Evolutionary conservation across 1,140 invertebrate species (phyloP), one percentile per base, ranked within the genome.

Genomic region (Drosophila kikkawai): DNA sequence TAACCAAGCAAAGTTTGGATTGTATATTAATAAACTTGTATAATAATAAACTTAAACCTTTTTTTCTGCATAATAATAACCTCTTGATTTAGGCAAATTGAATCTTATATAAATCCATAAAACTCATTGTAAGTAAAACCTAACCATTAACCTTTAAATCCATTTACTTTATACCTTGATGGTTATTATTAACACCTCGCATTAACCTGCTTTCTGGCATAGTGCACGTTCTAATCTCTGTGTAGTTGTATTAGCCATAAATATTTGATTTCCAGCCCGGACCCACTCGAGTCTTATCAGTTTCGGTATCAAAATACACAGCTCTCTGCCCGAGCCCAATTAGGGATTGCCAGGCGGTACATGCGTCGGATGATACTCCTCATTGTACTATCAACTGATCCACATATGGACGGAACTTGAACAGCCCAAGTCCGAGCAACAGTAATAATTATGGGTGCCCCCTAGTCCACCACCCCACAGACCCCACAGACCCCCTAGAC

Each of bases 371-470:
- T 36, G 39, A 44, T 37, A 37, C 53, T 12, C 19, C 53, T 39
- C 36, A 15, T 42, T 5, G 13, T 42, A 17, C 17, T 44, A 73
- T 73, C 67, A 17, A 73, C 32, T 48, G 45, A 73, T 73, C 70
- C 70, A 51, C 70, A 74, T 74, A 74, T 74, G 70, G 68, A 36
- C 32, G 19, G 9, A 36, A 50, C 53, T 50, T 13, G 36, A 41
- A 19, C 37, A 8, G 34, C n/a, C 67, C 67, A 39, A 67, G 65
- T 47, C 50, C 15, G 15, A 56, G 47, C 67, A 73, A 39, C 45
- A 41, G 45, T 60, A 73, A 73, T 73, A 42, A 69, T 74, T 48
- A 39, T 50, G 48, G 48, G 13, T 42, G 50, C 29, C 29, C 29
- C 26, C 50, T 9, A 50, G 48, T 32, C 15, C 48, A 32, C 26